phyloP scores from a whole-genome alignment of 2,797 vertebrate species.

The Taenioides sp. region DNA sequence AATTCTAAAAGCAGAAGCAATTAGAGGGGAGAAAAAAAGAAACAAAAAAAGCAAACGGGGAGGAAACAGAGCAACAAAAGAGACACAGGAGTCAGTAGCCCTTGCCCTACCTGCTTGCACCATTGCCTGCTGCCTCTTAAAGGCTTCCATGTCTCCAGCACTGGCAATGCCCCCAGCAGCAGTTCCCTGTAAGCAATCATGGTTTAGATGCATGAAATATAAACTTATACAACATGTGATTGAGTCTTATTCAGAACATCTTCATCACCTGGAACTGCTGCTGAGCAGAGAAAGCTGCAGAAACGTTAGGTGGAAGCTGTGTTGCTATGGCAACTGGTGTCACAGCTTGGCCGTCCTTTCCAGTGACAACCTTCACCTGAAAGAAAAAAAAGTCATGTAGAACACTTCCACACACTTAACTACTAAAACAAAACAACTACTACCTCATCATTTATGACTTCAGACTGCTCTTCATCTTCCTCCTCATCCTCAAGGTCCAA shows the following conservation, averaged over 20 bases:
- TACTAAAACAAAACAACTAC: constrained; percentile 14
- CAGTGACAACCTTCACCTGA: constrained; percentile 95
- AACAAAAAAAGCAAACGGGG: constrained; percentile 76
- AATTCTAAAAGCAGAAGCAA: constrained; percentile 85
- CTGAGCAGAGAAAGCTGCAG: constrained; percentile 91
- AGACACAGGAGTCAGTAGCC: constrained; percentile 49
- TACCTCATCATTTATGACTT: constrained; percentile 99
- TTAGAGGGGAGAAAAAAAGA: constrained; percentile 76
- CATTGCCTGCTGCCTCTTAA: constrained; percentile 93
- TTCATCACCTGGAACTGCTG: constrained; percentile 87
- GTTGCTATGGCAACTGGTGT: constrained; percentile 97
- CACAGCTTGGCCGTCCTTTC: constrained; percentile 95
- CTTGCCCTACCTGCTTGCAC: constrained; percentile 89
- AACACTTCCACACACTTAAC: neutral
- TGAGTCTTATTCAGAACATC: constrained; percentile 9
- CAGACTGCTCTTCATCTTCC: constrained; percentile 94
- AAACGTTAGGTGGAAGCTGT: constrained; percentile 96
- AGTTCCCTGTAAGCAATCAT: constrained; percentile 76
- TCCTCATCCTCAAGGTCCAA: constrained; percentile 96
- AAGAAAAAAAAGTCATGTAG: constrained; percentile 37
- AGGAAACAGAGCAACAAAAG: constrained; percentile 69
- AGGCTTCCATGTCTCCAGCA: constrained; percentile 90
- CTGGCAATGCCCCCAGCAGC: constrained; percentile 79
- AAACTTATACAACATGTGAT: neutral
- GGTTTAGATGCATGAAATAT: constrained; percentile 27